phyloP scores from a whole-genome alignment of 2,888 invertebrate species.

The Andrena minutula region DNA sequence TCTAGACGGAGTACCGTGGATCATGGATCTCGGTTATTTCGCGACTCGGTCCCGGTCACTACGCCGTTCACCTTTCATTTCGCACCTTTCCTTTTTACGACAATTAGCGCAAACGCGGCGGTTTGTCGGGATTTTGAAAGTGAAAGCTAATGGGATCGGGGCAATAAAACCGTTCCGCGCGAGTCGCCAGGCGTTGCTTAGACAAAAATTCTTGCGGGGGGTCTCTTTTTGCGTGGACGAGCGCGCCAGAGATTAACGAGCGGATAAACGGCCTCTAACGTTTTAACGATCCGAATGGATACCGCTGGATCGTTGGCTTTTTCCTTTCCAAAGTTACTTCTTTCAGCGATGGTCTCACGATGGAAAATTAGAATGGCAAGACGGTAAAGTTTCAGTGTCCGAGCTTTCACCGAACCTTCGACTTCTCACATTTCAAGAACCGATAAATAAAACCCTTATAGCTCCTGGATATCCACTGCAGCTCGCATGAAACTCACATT shows the following conservation, averaged over 20 bases:
- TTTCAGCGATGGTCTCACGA: too few species aligned
- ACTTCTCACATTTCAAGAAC: too few species aligned
- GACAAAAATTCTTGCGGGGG: background rate
- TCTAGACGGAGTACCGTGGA: background rate
- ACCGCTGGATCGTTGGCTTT: too few species aligned
- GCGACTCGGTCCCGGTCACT: slow-evolving; percentile 30
- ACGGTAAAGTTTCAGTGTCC: too few species aligned
- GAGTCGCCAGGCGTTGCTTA: background rate
- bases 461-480: background rate
- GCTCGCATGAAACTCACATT: slow-evolving; percentile 58
- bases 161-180: slow-evolving; percentile 27
- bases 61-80: slow-evolving; percentile 39
- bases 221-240: background rate
- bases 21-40: background rate
- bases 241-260: slow-evolving; percentile 32
- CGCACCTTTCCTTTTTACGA: slow-evolving; percentile 51
- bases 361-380: too few species aligned
- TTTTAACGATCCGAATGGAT: too few species aligned
- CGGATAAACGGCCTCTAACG: background rate
- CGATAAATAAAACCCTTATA: too few species aligned
- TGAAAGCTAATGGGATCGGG: slow-evolving; percentile 55
- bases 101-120: slow-evolving; percentile 22
- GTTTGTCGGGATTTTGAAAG: slow-evolving; percentile 47
- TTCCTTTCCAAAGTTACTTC: too few species aligned
- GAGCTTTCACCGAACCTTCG: too few species aligned